Evolutionary conservation across 2,113 vertebrate species (phyloP).

Genomic region (Nycticorax nycticorax): DNA sequence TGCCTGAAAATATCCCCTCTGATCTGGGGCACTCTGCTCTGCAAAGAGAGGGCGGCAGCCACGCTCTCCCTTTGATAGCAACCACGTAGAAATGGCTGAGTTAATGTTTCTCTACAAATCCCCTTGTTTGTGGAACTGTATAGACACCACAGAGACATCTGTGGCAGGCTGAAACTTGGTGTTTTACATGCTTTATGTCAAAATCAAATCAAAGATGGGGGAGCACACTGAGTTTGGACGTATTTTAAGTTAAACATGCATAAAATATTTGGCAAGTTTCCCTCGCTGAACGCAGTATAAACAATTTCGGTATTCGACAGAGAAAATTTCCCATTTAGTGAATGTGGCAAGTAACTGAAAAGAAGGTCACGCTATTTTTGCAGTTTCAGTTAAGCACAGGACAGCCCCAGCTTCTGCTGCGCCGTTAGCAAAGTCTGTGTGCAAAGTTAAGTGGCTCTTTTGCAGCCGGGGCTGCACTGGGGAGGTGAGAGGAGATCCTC

Average conservation of each 20-base stretch:
- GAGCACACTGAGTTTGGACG: not conserved
- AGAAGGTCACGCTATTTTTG: not conserved
- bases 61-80: not conserved
- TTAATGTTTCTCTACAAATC: not conserved
- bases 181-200: not conserved
- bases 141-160: not conserved
- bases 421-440: not conserved
- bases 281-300: not conserved
- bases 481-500: not conserved
- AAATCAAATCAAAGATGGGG: not conserved
- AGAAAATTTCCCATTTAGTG: not conserved
- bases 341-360: not conserved
- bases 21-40: not conserved
- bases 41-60: not conserved
- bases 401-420: not conserved
- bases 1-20: not conserved
- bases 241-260: conserved; percentile 34
- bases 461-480: rapidly evolving
- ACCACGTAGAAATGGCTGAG: rapidly evolving
- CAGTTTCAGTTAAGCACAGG: not conserved
- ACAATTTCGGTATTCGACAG: not conserved
- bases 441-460: rapidly evolving
- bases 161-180: conserved; percentile 6
- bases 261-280: conserved; percentile 27
- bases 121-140: not conserved